Evolutionary conservation across 2,888 invertebrate species (phyloP).

Genomic region (Stenotaenia linearis): DNA sequence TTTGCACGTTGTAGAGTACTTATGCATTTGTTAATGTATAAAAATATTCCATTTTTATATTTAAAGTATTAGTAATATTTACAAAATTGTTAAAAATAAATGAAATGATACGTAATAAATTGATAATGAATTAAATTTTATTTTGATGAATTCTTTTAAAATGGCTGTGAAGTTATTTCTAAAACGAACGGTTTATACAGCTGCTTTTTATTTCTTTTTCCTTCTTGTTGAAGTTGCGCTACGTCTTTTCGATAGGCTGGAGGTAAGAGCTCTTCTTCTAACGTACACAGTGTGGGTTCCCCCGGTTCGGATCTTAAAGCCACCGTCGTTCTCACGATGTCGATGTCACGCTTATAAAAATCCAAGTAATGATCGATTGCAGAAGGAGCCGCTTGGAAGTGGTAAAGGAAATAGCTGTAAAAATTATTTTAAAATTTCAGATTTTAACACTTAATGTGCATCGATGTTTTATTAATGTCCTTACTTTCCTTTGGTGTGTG

Average conservation of each 20-base stretch:
- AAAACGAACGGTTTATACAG: constrained; percentile 29
- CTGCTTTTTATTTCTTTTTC: constrained; percentile 39
- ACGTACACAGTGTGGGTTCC: constrained; percentile 55
- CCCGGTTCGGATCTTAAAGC: constrained; percentile 52
- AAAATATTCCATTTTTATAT: not conserved
- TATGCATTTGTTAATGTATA: not conserved
- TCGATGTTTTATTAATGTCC: too few species aligned
- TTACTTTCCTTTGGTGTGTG: not conserved
- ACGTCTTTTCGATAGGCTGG: constrained; percentile 60
- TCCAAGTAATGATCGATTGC: constrained; percentile 58
- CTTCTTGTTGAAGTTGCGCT: constrained; percentile 52
- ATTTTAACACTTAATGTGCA: too few species aligned
- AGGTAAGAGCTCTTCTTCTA: constrained; percentile 70
- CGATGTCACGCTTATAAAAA: constrained; percentile 68
- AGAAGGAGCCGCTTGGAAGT: constrained; percentile 65
- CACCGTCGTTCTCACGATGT: constrained; percentile 62
- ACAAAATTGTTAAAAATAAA: not conserved
- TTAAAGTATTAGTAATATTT: not conserved
- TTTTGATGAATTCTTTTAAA: not conserved
- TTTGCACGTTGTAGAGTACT: not conserved
- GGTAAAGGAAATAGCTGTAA: constrained; percentile 58
- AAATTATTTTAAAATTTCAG: not conserved
- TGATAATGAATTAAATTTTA: not conserved
- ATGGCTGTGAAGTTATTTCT: not conserved
- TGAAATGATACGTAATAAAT: not conserved